phyloP scores from a whole-genome alignment of 64 coral and sea anemone genomes.

The Montipora efflorescens region DNA sequence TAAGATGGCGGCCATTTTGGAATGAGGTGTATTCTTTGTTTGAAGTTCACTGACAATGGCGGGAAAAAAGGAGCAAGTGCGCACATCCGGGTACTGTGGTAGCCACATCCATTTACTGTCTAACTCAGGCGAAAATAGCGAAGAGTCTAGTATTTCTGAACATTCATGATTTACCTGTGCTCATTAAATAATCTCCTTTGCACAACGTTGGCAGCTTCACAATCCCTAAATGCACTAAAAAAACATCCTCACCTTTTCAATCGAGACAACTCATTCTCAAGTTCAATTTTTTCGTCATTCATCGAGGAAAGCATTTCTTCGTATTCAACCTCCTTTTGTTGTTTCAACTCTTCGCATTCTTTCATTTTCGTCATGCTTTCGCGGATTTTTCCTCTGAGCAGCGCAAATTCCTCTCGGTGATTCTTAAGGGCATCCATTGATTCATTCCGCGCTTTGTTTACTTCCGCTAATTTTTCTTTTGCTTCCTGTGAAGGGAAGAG shows the following conservation, averaged over 20 bases:
- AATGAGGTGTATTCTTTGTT: no score
- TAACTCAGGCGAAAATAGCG: no score
- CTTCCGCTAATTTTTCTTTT: conserved; percentile 60
- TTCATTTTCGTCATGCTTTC: conserved; percentile 53
- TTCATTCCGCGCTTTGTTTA: conserved; percentile 84
- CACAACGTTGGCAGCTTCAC: neutral
- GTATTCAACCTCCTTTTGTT: conserved; percentile 62
- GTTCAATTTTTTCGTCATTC: neutral
- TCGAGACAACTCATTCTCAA: conserved; percentile 6
- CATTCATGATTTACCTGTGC: no score
- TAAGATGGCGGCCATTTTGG: no score
- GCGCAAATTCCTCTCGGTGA: conserved; percentile 72
- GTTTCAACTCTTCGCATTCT: conserved; percentile 15
- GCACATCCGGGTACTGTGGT: no score
- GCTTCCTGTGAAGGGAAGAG: conserved; percentile 47
- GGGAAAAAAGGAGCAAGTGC: no score
- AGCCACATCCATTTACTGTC: no score
- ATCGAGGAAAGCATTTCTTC: neutral
- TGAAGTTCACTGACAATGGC: no score
- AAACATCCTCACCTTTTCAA: conserved; percentile 25
- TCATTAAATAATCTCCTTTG: neutral
- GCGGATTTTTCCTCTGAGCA: conserved; percentile 59
- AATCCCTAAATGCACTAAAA: neutral
- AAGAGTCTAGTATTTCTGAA: no score
- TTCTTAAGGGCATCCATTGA: conserved; percentile 63